Conservation (phyloP, 2,113 vertebrate species). For the Macheiramphus alcinus region DNA sequence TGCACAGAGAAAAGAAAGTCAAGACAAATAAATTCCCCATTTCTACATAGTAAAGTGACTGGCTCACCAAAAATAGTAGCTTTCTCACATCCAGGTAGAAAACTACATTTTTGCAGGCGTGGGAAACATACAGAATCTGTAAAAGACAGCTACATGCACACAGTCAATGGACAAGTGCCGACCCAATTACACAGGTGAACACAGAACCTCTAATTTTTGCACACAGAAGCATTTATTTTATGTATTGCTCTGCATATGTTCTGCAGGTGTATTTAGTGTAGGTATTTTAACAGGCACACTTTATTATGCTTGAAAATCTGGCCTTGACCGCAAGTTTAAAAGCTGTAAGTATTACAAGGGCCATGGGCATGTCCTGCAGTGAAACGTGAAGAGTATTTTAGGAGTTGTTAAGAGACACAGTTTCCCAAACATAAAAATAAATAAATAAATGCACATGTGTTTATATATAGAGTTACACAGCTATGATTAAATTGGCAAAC, state of each 20-base stretch:
- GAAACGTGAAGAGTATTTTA: not conserved
- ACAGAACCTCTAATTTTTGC: not conserved
- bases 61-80: not conserved
- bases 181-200: not conserved
- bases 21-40: not conserved
- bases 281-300: not conserved
- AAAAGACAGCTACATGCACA: not conserved
- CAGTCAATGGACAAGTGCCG: too few species aligned
- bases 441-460: rapidly evolving
- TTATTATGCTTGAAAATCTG: not conserved
- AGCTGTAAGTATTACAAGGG: not conserved
- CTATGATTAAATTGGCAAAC: not conserved
- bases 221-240: not conserved
- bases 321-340: not conserved
- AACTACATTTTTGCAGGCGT: not conserved
- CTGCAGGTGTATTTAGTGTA: not conserved
- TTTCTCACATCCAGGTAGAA: not conserved
- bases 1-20: constrained; percentile 45
- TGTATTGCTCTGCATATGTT: not conserved
- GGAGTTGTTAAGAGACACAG: rapidly evolving
- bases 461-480: not conserved
- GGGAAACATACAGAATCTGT: not conserved
- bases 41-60: not conserved
- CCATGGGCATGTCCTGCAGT: not conserved
- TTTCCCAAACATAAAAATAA: not conserved